phyloP scores from a whole-genome alignment of 2,113 vertebrate genomes.

The Corynorhinus townsendii region DNA sequence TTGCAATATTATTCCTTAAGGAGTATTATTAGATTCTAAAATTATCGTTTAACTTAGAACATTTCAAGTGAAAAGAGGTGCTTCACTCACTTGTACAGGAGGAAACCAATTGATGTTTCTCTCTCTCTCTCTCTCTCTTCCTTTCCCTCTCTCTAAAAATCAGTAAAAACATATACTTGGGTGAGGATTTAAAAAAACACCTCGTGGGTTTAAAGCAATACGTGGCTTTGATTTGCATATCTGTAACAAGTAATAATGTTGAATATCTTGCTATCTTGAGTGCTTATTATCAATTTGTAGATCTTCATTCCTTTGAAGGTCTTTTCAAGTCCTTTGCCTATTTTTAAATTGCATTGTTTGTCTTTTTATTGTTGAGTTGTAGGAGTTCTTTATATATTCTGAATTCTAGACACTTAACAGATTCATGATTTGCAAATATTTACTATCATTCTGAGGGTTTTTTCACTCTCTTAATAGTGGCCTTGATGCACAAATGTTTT shows the following conservation, averaged over 20 bases:
- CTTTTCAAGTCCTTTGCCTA: too few species aligned
- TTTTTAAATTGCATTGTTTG: not conserved
- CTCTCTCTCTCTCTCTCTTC: not conserved
- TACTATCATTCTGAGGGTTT: not conserved
- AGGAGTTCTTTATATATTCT: not conserved
- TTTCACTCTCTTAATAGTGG: not conserved
- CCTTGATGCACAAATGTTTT: not conserved
- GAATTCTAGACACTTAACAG: not conserved
- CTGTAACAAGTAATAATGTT: not conserved
- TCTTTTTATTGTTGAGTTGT: slow-evolving; percentile 12
- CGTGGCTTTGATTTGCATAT: slow-evolving; percentile 26
- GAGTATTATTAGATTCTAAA: slow-evolving; percentile 70
- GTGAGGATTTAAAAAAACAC: not conserved
- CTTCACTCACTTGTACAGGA: slow-evolving; percentile 2
- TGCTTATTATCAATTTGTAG: not conserved
- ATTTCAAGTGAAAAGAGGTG: slow-evolving; percentile 37
- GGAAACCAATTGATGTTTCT: not conserved
- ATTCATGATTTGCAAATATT: not conserved
- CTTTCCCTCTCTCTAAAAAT: not conserved
- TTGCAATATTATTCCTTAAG: slow-evolving; percentile 69
- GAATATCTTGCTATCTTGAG: not conserved
- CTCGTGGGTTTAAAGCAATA: not conserved
- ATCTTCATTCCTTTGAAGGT: not conserved
- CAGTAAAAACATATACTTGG: not conserved
- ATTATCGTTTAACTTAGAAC: slow-evolving; percentile 62